Conservation (phyloP, 1,140 invertebrate species). For the Chymomyza costata region DNA sequence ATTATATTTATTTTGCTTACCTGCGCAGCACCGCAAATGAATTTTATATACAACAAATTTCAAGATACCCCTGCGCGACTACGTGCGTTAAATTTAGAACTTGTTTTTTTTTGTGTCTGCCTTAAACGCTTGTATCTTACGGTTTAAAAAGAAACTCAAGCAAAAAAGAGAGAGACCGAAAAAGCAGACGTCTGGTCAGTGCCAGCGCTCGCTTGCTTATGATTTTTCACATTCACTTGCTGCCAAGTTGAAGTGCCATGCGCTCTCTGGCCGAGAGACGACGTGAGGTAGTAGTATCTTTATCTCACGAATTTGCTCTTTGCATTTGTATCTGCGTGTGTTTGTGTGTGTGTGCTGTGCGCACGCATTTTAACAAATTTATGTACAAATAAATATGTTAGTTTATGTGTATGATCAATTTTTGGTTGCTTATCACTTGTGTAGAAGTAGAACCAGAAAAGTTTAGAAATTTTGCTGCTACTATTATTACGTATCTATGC, state of each 20-base stretch:
- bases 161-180: too few relatives aligned
- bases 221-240: slow-evolving; percentile 39
- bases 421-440: slow-evolving; percentile 57
- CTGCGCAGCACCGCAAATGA: slow-evolving; percentile 54
- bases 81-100: slow-evolving; percentile 66
- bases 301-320: slow-evolving; percentile 1
- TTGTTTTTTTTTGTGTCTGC: slow-evolving; percentile 56
- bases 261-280: not conserved
- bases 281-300: too few relatives aligned
- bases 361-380: slow-evolving; percentile 19
- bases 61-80: slow-evolving; percentile 50
- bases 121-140: too few relatives aligned
- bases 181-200: slow-evolving; percentile 51
- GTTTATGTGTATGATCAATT: slow-evolving; percentile 45
- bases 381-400: slow-evolving; percentile 10
- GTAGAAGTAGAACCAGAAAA: slow-evolving; percentile 60
- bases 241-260: not conserved
- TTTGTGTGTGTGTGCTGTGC: slow-evolving; percentile 7
- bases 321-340: slow-evolving; percentile 9
- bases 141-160: slow-evolving; percentile 48
- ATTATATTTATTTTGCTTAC: slow-evolving; percentile 41
- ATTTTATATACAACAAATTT: slow-evolving; percentile 52
- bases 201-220: slow-evolving; percentile 62
- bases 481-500: slow-evolving; percentile 12
- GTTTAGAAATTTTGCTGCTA: slow-evolving; percentile 51